These are phyloP conservation scores for Polypedilum vanderplanki DNA, from an alignment of 1,140 invertebrate genomes.

Conservation along the genomic window DNA sequence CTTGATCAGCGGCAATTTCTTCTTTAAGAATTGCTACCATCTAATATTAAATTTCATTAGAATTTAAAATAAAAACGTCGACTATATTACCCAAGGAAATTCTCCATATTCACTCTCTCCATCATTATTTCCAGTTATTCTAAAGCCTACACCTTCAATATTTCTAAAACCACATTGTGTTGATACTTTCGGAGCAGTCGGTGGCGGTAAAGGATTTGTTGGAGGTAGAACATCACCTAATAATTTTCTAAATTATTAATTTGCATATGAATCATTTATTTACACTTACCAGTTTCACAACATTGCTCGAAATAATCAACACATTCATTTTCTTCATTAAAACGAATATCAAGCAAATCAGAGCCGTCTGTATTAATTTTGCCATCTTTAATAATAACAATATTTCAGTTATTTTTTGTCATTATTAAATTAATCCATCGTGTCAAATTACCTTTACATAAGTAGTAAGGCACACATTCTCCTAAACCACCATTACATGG, in stretches of 20 bases:
- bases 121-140: conserved; percentile 55
- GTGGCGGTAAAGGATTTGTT: conserved; percentile 37
- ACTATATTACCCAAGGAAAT: conserved; percentile 37
- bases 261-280: conserved; percentile 46
- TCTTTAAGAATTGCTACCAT: conserved; percentile 64
- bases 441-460: conserved; percentile 44
- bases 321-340: conserved; percentile 40
- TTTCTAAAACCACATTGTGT: conserved; percentile 53
- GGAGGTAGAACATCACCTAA: conserved; percentile 32
- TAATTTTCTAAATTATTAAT: conserved; percentile 32
- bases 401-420: too few relatives aligned
- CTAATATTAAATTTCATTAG: too few relatives aligned
- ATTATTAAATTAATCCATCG: too few relatives aligned
- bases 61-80: too few relatives aligned
- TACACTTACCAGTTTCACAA: conserved; percentile 44
- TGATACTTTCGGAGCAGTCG: conserved; percentile 32
- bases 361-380: conserved; percentile 58
- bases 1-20: conserved; percentile 46
- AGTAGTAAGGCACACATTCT: conserved; percentile 56
- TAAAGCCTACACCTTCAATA: conserved; percentile 56
- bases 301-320: conserved; percentile 51
- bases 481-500: conserved; percentile 33
- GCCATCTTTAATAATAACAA: conserved; percentile 41
- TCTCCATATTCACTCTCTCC: conserved; percentile 50
- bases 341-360: conserved; percentile 68